A percentile compares a stretch with the other conserved stretches of the same genome.
phyloP scores from a whole-genome alignment of 37 sponge, comb jelly and placozoan species.

The Halisarca cf. caerulea region DNA sequence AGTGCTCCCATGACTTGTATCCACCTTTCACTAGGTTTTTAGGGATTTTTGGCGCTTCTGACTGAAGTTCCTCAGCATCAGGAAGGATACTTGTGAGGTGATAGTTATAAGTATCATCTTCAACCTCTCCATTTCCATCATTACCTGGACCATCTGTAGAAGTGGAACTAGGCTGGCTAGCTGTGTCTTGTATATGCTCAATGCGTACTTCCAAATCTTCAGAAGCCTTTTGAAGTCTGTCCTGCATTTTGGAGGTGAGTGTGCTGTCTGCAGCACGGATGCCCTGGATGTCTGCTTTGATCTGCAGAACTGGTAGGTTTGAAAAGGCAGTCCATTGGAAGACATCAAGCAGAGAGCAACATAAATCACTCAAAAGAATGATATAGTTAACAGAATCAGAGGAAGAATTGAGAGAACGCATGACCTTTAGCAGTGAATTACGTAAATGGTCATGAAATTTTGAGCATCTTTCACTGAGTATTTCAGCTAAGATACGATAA shows the following conservation, averaged over 20 bases:
- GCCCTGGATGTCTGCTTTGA: neutral
- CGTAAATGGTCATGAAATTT: conserved; percentile 26
- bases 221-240: neutral
- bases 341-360: neutral
- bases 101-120: conserved; percentile 58
- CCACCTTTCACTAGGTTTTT: conserved; percentile 55
- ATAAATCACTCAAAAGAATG: neutral
- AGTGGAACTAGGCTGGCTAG: too few species aligned
- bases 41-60: conserved; percentile 37
- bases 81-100: conserved; percentile 50
- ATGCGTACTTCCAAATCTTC: neutral
- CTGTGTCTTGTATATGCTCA: neutral
- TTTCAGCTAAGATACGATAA: conserved; percentile 48
- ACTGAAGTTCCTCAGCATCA: conserved; percentile 43
- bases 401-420: too few species aligned
- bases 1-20: conserved; percentile 74
- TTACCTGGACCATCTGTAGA: neutral
- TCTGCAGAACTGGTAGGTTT: neutral
- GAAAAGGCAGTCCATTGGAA: neutral
- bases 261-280: neutral
- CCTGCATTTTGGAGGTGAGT: neutral
- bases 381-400: neutral
- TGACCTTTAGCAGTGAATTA: too few species aligned
- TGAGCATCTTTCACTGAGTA: conserved; percentile 48
- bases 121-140: neutral